These are phyloP conservation scores for Vulpes ferrilata DNA, from an alignment of 2,113 vertebrate species.

Conservation along the genomic window DNA sequence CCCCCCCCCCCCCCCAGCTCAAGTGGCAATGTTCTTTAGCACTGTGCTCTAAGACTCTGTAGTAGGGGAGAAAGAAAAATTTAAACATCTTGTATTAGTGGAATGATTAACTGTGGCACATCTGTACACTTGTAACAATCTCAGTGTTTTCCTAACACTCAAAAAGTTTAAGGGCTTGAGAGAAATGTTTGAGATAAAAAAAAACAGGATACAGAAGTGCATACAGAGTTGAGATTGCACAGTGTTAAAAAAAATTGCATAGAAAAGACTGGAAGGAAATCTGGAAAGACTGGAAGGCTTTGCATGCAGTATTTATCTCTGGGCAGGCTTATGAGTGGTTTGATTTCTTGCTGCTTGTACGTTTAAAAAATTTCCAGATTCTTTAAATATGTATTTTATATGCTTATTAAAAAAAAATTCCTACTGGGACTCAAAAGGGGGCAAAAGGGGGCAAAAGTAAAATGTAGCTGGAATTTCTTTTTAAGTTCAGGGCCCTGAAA, in stretches of 20 bases:
- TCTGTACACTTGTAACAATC: background rate
- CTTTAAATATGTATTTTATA: slow-evolving; percentile 28
- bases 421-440: background rate
- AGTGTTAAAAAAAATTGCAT: background rate
- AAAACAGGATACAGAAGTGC: background rate
- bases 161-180: background rate
- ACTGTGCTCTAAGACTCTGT: background rate
- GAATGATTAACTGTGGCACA: background rate
- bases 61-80: background rate
- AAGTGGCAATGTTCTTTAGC: background rate
- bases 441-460: background rate
- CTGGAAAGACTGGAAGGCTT: background rate
- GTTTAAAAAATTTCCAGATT: slow-evolving; percentile 17
- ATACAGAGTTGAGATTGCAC: background rate
- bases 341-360: slow-evolving; percentile 42
- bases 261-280: background rate
- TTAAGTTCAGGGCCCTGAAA: background rate
- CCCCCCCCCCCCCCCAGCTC: too few relatives aligned
- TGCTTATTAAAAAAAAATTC: background rate
- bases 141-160: background rate
- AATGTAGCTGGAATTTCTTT: slow-evolving; percentile 23
- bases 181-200: slow-evolving; percentile 32
- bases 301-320: background rate
- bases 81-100: background rate
- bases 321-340: background rate